Base-by-base conservation (phyloP, 2,888 invertebrate genomes). In the Cryptus viduatorius region DNA sequence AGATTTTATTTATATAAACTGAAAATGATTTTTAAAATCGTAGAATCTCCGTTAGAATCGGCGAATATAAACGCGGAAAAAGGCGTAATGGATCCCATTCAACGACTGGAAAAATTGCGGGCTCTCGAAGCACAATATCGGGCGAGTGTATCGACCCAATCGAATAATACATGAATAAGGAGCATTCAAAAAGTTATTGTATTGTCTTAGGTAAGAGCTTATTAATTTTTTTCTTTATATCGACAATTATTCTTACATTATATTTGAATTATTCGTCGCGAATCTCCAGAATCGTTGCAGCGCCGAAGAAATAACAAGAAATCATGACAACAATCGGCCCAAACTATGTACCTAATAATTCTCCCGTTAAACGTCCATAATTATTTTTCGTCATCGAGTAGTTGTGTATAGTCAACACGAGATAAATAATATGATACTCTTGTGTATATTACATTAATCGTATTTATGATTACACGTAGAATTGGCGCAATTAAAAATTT, bases 101-200 rank as follows among this genome's bases (percentile, higher is more conserved):
- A 91, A 42, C 92, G 92, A 89, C 89, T 93, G 77, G 92, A 93
- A 87, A 93, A 91, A 88, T 87, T 93, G 67, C 87, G 92, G 88
- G 90, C 88, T 67, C 89, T 92, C 37, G 93, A 93, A 90, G 92
- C 92, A 78, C 91, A 92, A 77, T 92, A 90, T 88, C 89, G 89
- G 87, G 90, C 89, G 59, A 90, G 89, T 59, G 87, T 88, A 69
- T 88, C 90, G 67, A 91, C 88, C 79, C 92, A 92, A 76, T 90
- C 92, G 75, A 92, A 91, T 87, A 89, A 90, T 79, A 89, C 90
- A 89, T 93, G 90, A 92, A 88, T 37, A 67, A 29, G 3, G 31
- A 31, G 12, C 65, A 69, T 44, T 29, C 12, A 14, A 65, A 16
- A 65, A 44, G 12, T 68, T 24, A 59, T 68, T 19, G 19, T 65